These are phyloP conservation scores for Ecdyonurus torrentis DNA, from an alignment of 2,888 invertebrate species.

Conservation along the genomic window DNA sequence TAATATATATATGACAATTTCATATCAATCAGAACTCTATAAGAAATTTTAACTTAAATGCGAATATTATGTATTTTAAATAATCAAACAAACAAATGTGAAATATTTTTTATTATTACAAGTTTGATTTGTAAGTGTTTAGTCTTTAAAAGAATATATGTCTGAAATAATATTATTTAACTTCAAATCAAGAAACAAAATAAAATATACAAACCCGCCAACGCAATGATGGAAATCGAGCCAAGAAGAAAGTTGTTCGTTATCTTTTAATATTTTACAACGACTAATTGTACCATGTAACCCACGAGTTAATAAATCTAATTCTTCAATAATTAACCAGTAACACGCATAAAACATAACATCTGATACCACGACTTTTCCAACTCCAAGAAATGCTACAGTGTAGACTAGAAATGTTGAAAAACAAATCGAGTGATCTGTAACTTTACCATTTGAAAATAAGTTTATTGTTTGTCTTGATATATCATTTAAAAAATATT, in stretches of 20 bases:
- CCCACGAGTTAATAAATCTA: not conserved
- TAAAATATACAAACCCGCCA: too few relatives aligned
- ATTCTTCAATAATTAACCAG: not conserved
- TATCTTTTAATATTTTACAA: not conserved
- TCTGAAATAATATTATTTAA: too few relatives aligned
- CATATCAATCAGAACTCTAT: too few relatives aligned
- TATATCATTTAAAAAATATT: not conserved
- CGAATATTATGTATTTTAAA: too few relatives aligned
- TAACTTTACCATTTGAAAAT: not conserved
- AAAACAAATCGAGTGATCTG: not conserved
- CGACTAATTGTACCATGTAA: not conserved
- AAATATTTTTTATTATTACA: too few relatives aligned
- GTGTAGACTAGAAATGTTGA: not conserved
- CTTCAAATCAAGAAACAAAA: too few relatives aligned
- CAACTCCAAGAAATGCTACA: not conserved
- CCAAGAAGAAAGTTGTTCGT: not conserved
- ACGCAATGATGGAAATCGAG: not conserved
- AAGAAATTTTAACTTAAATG: too few relatives aligned
- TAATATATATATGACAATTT: too few relatives aligned
- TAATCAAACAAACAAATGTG: too few relatives aligned
- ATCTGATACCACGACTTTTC: not conserved
- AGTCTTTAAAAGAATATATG: too few relatives aligned
- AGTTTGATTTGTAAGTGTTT: too few relatives aligned
- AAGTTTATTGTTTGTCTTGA: not conserved
- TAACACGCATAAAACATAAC: not conserved